phyloP scores from a whole-genome alignment of 2,888 invertebrate genomes.

The Macrophya alboannulata region DNA sequence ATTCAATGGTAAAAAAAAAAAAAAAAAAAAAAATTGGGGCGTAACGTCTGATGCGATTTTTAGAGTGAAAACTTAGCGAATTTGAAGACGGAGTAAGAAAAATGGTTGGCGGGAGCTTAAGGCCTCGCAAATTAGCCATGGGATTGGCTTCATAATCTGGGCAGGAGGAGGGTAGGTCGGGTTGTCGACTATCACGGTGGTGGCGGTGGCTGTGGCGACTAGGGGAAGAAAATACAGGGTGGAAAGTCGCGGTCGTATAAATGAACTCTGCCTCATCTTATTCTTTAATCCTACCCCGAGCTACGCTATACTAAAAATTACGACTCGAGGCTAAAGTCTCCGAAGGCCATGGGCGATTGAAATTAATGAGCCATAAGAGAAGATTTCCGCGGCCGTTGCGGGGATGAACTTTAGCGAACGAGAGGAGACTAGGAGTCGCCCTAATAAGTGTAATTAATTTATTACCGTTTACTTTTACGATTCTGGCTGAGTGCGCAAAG shows the following conservation, averaged over 20 bases:
- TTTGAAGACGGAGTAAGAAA: slow-evolving; percentile 40
- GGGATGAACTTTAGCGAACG: slow-evolving; percentile 53
- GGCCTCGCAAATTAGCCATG: slow-evolving; percentile 78
- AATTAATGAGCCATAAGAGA: slow-evolving; percentile 76
- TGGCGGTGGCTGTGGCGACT: slow-evolving; percentile 25
- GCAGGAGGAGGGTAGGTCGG: slow-evolving; percentile 45
- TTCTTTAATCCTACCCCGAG: slow-evolving; percentile 77
- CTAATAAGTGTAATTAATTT: slow-evolving; percentile 50
- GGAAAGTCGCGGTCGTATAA: slow-evolving; percentile 75
- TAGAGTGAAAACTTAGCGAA: slow-evolving; percentile 22
- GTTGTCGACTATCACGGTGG: slow-evolving; percentile 35
- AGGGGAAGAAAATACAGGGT: slow-evolving; percentile 59
- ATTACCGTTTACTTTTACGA: slow-evolving; percentile 51
- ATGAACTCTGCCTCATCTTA: slow-evolving; percentile 76
- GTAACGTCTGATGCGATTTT: not conserved
- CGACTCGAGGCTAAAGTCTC: slow-evolving; percentile 63
- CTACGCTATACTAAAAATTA: slow-evolving; percentile 73
- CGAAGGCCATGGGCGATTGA: slow-evolving; percentile 73
- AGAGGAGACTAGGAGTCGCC: slow-evolving; percentile 37
- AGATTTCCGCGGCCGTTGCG: slow-evolving; percentile 63
- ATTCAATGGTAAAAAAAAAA: not conserved
- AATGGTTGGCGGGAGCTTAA: slow-evolving; percentile 50
- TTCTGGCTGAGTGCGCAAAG: slow-evolving; percentile 37
- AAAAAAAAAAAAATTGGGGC: not conserved
- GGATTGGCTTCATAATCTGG: slow-evolving; percentile 78